Evolutionary conservation across 2,888 invertebrate genomes (phyloP).

Genomic region (Polymixis lichenea): DNA sequence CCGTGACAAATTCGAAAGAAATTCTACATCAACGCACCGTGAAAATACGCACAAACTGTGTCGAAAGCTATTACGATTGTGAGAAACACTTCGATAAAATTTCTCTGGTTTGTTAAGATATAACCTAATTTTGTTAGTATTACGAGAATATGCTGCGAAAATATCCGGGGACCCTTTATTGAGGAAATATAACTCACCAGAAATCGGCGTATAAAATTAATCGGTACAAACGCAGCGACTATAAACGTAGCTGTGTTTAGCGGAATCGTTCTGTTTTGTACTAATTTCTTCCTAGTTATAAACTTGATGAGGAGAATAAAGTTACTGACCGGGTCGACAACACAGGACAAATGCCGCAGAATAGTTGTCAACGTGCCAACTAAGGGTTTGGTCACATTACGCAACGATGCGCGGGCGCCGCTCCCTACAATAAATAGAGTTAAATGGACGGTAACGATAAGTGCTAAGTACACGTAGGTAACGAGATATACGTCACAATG

Average conservation of each 20-base stretch:
- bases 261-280: conserved; percentile 42
- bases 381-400: conserved; percentile 62
- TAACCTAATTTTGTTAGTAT: conserved; percentile 36
- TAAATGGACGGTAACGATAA: conserved; percentile 55
- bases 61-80: conserved; percentile 45
- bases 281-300: conserved; percentile 65
- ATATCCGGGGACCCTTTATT: conserved; percentile 69
- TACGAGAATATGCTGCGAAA: conserved; percentile 49
- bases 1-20: conserved; percentile 59
- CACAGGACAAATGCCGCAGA: conserved; percentile 81
- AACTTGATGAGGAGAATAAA: conserved; percentile 64
- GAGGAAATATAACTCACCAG: conserved; percentile 71
- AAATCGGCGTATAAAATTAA: conserved; percentile 64
- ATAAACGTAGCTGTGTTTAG: conserved; percentile 34
- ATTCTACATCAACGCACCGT: conserved; percentile 50
- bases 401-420: conserved; percentile 60
- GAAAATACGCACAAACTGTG: conserved; percentile 49
- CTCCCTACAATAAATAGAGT: conserved; percentile 29
- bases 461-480: conserved; percentile 31
- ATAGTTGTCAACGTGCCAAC: conserved; percentile 87
- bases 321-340: conserved; percentile 84
- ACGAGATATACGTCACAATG: conserved; percentile 17
- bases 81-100: conserved; percentile 41
- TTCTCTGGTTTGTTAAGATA: conserved; percentile 29
- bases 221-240: conserved; percentile 40